Percentiles rank a stretch among this genome's conserved stretches.
These are phyloP conservation scores for Athrips mouffetella DNA, from an alignment of 2,888 invertebrate species.

Conservation along the genomic window DNA sequence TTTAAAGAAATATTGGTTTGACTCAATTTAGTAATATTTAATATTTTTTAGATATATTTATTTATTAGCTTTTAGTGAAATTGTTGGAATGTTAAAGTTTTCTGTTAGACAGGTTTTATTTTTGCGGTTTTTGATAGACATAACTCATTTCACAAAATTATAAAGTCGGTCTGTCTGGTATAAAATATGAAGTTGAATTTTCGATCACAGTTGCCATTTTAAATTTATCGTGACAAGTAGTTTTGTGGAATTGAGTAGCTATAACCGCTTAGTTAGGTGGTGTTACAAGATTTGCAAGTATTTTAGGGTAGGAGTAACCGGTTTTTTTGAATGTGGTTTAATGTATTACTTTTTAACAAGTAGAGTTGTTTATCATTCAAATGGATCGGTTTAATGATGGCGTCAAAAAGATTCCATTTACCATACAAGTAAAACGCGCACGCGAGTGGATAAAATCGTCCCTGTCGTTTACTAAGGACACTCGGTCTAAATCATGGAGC, in stretches of 20 bases:
- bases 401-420: too few relatives aligned
- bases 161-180: neutral
- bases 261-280: constrained; percentile 1
- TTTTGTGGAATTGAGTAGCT: neutral
- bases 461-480: too few relatives aligned
- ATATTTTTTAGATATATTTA: constrained; percentile 53
- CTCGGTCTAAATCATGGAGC: too few relatives aligned
- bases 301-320: constrained; percentile 13
- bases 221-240: neutral
- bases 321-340: constrained; percentile 19
- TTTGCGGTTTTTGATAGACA: constrained; percentile 15
- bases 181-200: neutral
- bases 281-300: constrained; percentile 8
- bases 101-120: constrained; percentile 41
- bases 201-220: neutral
- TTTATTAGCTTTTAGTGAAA: constrained; percentile 49
- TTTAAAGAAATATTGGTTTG: constrained; percentile 48
- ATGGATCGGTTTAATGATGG: constrained; percentile 29
- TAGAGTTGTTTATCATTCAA: constrained; percentile 15
- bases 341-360: constrained; percentile 12
- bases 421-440: too few relatives aligned
- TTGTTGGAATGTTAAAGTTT: constrained; percentile 61
- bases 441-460: too few relatives aligned
- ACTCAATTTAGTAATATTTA: constrained; percentile 51
- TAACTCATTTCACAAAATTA: neutral